phyloP scores from a whole-genome alignment of 2,888 invertebrate species.

The Xanthia togata region DNA sequence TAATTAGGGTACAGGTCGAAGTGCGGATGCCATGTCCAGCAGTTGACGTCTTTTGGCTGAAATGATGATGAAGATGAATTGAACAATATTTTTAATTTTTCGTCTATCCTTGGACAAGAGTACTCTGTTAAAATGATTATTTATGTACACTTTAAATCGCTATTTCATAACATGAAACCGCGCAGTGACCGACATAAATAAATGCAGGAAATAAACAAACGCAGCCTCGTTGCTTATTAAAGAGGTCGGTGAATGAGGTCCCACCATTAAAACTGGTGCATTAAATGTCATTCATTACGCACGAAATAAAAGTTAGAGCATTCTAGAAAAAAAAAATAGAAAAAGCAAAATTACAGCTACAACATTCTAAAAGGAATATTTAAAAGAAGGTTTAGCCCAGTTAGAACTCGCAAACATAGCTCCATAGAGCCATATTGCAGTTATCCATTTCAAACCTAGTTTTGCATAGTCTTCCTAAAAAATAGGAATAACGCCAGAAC shows the following conservation, averaged over 20 bases:
- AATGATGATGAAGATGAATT: no score
- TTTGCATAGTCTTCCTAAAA: neutral
- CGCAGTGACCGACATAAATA: slow-evolving; percentile 51
- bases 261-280: slow-evolving; percentile 71
- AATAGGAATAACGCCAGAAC: neutral
- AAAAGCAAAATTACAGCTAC: slow-evolving; percentile 28
- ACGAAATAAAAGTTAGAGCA: slow-evolving; percentile 67
- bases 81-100: no score
- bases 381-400: neutral
- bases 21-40: no score
- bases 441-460: neutral
- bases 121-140: slow-evolving; percentile 18
- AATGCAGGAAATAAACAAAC: slow-evolving; percentile 63
- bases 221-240: slow-evolving; percentile 66
- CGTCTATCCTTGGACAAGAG: neutral
- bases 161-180: slow-evolving; percentile 42
- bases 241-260: slow-evolving; percentile 72
- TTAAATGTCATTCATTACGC: slow-evolving; percentile 72
- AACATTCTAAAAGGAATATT: neutral
- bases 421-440: neutral
- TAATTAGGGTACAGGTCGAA: no score
- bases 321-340: slow-evolving; percentile 60
- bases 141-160: slow-evolving; percentile 29
- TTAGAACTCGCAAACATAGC: neutral
- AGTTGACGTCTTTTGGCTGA: no score